Evolutionary conservation across 2,888 invertebrate species (phyloP).

Genomic region (Mesochorus sp.): DNA sequence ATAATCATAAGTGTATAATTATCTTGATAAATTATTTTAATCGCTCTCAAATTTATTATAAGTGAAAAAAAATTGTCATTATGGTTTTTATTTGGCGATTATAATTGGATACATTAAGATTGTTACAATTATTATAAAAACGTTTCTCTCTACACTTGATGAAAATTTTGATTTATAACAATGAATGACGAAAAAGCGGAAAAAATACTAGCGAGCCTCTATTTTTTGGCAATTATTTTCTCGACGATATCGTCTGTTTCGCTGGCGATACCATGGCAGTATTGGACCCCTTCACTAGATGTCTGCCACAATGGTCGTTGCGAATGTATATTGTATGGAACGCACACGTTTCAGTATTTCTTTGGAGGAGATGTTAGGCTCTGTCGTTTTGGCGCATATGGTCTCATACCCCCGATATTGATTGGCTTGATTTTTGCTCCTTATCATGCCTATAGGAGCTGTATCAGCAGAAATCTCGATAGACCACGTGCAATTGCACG

Average conservation of each 20-base stretch:
- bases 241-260: slow-evolving; percentile 72
- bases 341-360: no score
- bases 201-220: slow-evolving; percentile 68
- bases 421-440: slow-evolving; percentile 71
- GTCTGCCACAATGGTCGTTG: slow-evolving; percentile 78
- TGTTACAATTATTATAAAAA: not conserved
- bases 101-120: no score
- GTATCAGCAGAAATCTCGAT: slow-evolving; percentile 69
- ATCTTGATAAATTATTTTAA: no score
- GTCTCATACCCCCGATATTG: slow-evolving; percentile 72
- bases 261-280: slow-evolving; percentile 77
- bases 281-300: slow-evolving; percentile 79
- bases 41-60: no score
- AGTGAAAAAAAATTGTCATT: no score
- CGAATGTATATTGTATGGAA: slow-evolving; percentile 80
- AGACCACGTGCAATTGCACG: slow-evolving; percentile 63
- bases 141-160: not conserved
- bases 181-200: slow-evolving; percentile 74
- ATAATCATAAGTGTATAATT: no score
- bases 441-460: slow-evolving; percentile 80
- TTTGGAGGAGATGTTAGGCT: slow-evolving; percentile 79
- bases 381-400: slow-evolving; percentile 78
- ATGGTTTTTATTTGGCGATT: no score
- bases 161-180: not conserved
- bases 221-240: slow-evolving; percentile 67